Evolutionary conservation across 1,140 invertebrate species (phyloP), one percentile per base, ranked within the genome.

Genomic region (Tachypleus tridentatus): DNA sequence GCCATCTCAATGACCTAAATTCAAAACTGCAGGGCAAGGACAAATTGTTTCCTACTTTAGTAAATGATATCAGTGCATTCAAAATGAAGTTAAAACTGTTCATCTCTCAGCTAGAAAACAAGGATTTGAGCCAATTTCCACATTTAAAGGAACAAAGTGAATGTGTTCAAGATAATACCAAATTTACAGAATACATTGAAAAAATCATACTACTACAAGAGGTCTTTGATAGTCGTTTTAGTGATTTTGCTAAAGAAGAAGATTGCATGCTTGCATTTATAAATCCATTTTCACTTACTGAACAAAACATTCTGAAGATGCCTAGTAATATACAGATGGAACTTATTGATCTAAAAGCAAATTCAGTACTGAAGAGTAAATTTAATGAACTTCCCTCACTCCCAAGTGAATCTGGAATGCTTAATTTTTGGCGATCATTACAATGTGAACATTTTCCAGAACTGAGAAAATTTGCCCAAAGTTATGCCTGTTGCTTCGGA

Each of bases 51-150:
- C 52, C 51, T 53, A 54, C 2, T 52, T 61, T 61, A 61, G 10
- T 48, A 61, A 61, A 61, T 61, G 54, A 9, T 48, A 62, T 62
- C 29, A 54, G 8, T 62, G 52, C 60, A 62, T 53, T 62, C 54
- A 4, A 62, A 62, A 62, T 54, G 60, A 54, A 52, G 54, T 54
- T 62, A 54, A 54, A 53, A 62, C 60, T 61, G 11, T 53, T 53
- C 7, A 54, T 62, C 48, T 62, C 11, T 54, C n/a, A 54, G 29
- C 0, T 62, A 51, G 48, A 29, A 62, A 53, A 53, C 29, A 5
- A 29, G 50, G 11, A n/a, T 29, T 61, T 61, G 49, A 11, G 51
- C 6, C 11, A 6, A 61, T 3, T 61, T 61, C n/a, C 10, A 61
- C 3, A 29, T 29, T 29, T 61, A 29, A 61, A 61, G 54, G 60